Evolutionary conservation across 1,140 invertebrate species (phyloP).

Genomic region (Eumeta japonica): DNA sequence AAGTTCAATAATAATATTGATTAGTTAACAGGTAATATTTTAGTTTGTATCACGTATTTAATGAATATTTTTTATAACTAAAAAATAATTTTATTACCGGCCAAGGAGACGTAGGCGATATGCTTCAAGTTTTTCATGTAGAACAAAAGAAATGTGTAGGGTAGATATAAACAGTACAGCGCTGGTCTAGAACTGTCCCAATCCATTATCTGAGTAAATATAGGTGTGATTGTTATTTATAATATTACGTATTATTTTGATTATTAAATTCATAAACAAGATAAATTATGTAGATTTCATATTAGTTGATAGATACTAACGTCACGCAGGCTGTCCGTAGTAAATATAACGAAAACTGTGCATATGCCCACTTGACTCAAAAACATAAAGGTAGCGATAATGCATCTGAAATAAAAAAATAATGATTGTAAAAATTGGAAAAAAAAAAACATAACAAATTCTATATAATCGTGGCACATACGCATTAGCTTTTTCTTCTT

Average conservation of each 20-base stretch:
- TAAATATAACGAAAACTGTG: slow-evolving; percentile 32
- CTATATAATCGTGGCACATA: too few relatives aligned
- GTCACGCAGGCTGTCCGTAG: slow-evolving; percentile 31
- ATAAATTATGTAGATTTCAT: too few relatives aligned
- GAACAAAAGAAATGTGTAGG: slow-evolving; percentile 27
- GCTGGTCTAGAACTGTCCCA: slow-evolving; percentile 21
- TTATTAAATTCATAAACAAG: too few relatives aligned
- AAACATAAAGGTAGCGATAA: slow-evolving; percentile 30
- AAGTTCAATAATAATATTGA: neutral
- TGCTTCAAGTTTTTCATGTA: slow-evolving; percentile 31
- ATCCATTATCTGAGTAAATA: slow-evolving; percentile 29
- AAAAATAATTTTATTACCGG: too few relatives aligned
- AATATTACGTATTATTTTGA: too few relatives aligned
- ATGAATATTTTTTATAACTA: neutral
- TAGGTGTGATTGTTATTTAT: too few relatives aligned
- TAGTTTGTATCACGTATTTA: neutral
- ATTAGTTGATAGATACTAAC: slow-evolving; percentile 23
- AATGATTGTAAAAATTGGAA: neutral
- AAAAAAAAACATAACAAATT: too few relatives aligned
- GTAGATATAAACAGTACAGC: slow-evolving; percentile 18
- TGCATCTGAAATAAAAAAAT: slow-evolving; percentile 15
- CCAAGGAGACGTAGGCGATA: slow-evolving; percentile 30
- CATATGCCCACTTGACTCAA: slow-evolving; percentile 32
- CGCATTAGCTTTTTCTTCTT: too few relatives aligned
- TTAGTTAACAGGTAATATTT: slow-evolving; percentile 2